phyloP scores from a whole-genome alignment of 2,888 invertebrate species.

The Phaonia tiefii region DNA sequence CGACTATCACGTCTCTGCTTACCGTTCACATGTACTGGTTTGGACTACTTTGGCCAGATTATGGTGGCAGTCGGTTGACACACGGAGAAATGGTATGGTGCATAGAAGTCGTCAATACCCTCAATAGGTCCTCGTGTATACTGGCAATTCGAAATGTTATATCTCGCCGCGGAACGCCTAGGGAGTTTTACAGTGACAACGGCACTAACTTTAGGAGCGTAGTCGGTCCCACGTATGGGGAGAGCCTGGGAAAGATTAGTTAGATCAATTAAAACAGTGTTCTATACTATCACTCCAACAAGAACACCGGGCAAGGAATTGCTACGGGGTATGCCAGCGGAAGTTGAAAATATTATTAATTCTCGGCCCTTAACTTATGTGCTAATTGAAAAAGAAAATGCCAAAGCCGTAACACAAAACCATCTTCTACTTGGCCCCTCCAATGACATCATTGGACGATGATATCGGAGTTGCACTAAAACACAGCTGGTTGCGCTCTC shows the following conservation, averaged over 20 bases:
- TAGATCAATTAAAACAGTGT: conserved; percentile 58
- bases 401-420: conserved; percentile 70
- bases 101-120: no score
- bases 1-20: conserved; percentile 25
- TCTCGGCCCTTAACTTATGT: conserved; percentile 54
- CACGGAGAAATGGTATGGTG: conserved; percentile 42
- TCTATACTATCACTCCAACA: conserved; percentile 60
- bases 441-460: conserved; percentile 49
- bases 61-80: conserved; percentile 31
- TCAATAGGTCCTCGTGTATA: conserved; percentile 58
- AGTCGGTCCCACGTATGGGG: conserved; percentile 65
- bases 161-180: conserved; percentile 48
- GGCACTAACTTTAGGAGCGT: conserved; percentile 69
- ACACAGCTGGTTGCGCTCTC: no score
- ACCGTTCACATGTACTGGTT: conserved; percentile 49
- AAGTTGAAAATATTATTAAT: conserved; percentile 50
- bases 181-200: conserved; percentile 38
- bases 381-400: conserved; percentile 59
- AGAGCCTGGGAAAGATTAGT: conserved; percentile 64
- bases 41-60: conserved; percentile 35
- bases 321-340: conserved; percentile 39
- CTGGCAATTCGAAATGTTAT: conserved; percentile 58
- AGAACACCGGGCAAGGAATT: conserved; percentile 67
- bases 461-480: conserved; percentile 39
- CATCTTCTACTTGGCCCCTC: conserved; percentile 68